Evolutionary conservation across 1,140 invertebrate species (phyloP), one percentile per base, ranked within the genome.

Genomic region (Rhizoglyphus robini): DNA sequence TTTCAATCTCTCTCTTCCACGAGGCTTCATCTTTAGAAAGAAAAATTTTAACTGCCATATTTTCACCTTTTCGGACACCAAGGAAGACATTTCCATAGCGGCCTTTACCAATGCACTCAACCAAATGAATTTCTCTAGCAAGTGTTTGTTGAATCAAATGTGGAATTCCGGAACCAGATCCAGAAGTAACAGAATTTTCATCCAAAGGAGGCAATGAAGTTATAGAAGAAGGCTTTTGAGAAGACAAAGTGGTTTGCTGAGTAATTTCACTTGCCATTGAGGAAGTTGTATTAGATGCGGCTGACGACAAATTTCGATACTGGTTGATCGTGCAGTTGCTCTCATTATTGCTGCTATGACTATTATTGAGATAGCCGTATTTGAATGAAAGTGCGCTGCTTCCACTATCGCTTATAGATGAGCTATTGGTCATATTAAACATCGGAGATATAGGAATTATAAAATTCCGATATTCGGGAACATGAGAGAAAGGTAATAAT

Each of bases 1-100:
- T 96, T 75, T 95, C 90, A 0, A 90, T 90, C 75, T 97, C 93
- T 61, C 92, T 81, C 74, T 89, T 90, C 91, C 92, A 96, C 3
- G 91, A 95, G 69, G 88, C 82, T 75, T 96, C 92, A 74, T 96
- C 93, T 13, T 91, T 80, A 15, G 90, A 92, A 8, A 88, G 88
- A 76, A 97, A 96, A 31, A 81, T 81, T 76, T 97, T 96, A 0
- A 96, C 92, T 34, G 93, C 93, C 4, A 96, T 90, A 73, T 90
- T 88, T 76, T 96, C 92, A 1, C 89, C 89, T 30, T 88, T 79
- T 90, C 90, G 94, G 23, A 87, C 80, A 5, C 90, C 90, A 32
- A 87, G 81, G 87, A 88, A 92, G 1, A 95, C 91, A 73, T 94
- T 90, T n/a, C 90, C 90, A 73, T 89, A 94, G 63, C 90, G 81